These are phyloP conservation scores for Ephestia elutella DNA, from an alignment of 1,140 invertebrate genomes.

Conservation along the genomic window DNA sequence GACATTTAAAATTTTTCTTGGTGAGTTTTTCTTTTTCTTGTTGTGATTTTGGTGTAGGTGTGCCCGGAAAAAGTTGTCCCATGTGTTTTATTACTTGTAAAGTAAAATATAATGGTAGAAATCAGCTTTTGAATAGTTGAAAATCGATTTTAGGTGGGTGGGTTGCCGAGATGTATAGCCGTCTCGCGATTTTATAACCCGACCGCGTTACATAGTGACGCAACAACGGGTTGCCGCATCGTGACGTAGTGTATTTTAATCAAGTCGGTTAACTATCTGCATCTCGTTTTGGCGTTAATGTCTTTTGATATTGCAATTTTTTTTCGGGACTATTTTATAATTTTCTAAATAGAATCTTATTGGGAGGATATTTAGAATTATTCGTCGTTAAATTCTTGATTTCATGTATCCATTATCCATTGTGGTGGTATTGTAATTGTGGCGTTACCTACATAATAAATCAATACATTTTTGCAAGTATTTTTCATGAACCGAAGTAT, in stretches of 20 bases:
- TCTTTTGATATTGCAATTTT: slow-evolving; percentile 35
- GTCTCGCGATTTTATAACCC: slow-evolving; percentile 57
- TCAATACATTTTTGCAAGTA: slow-evolving; percentile 10
- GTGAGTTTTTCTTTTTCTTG: slow-evolving; percentile 53
- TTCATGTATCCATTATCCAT: background rate
- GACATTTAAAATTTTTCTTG: slow-evolving; percentile 54
- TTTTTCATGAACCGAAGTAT: background rate
- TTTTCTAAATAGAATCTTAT: slow-evolving; percentile 35
- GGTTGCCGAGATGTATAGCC: slow-evolving; percentile 40
- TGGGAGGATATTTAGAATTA: background rate
- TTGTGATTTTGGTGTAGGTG: slow-evolving; percentile 14
- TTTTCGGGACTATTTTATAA: slow-evolving; percentile 23
- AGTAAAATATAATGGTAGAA: slow-evolving; percentile 31
- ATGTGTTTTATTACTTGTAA: slow-evolving; percentile 22
- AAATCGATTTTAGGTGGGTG: slow-evolving; percentile 72
- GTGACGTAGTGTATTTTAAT: slow-evolving; percentile 39
- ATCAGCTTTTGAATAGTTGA: slow-evolving; percentile 44
- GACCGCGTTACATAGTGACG: slow-evolving; percentile 47
- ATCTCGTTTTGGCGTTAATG: slow-evolving; percentile 33
- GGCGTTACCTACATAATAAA: slow-evolving; percentile 11
- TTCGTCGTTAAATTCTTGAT: background rate
- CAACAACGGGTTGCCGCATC: slow-evolving; percentile 43
- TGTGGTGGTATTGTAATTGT: background rate
- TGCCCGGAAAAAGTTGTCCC: slow-evolving; percentile 14
- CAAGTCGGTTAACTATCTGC: slow-evolving; percentile 41